Base-by-base conservation (phyloP, 2,888 invertebrate genomes). In the Germaria angustata region DNA sequence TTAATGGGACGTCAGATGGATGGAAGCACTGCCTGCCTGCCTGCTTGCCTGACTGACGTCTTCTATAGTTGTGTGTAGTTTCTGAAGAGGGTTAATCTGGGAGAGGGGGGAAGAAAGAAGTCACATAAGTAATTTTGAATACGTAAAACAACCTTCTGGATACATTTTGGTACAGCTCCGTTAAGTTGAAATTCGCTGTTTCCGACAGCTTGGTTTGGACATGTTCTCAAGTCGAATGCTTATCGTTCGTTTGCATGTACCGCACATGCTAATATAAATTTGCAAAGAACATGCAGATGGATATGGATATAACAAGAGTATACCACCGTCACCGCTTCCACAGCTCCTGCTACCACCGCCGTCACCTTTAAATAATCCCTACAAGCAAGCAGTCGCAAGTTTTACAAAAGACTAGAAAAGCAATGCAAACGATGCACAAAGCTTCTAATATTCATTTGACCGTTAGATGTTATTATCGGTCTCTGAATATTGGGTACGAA, bases 1-100 rank as follows among this genome's bases (percentile, higher is more conserved):
- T 87, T 88, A 88, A 88, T 89, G 87, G 87, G 89, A 88, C 88
- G 87, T 88, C 84, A 84, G 87, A 86, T 63, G 63, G 46, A 78
- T 85, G 86, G 82, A 63, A 51, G 32, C 82, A 83, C 86, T 85
- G 86, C 87, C 39, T 85, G 87, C 84, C 84, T 85, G 85, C 34
- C 13, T 55, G 53, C 28, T n/a, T 61, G 51, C 13, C 49, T 63
- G 51, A 24, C 65, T 53, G 44, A 28, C 63, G 46, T 78, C 66
- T 57, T 66, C 49, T 49, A 41, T 57, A 69, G 46, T 36, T 63
- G 34, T 66, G 36, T 24, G 71, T 46, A 57, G 49, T 59, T 59
- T 51, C 39, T 36, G 46, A 65, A 65, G 36, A 53, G 41, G 41
- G 61, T 71, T 41, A 53, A 28, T 61, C 44, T 46, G 36, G 34